These are phyloP conservation scores for Halcyon badia DNA, from an alignment of 2,797 vertebrate species.

Conservation along the genomic window DNA sequence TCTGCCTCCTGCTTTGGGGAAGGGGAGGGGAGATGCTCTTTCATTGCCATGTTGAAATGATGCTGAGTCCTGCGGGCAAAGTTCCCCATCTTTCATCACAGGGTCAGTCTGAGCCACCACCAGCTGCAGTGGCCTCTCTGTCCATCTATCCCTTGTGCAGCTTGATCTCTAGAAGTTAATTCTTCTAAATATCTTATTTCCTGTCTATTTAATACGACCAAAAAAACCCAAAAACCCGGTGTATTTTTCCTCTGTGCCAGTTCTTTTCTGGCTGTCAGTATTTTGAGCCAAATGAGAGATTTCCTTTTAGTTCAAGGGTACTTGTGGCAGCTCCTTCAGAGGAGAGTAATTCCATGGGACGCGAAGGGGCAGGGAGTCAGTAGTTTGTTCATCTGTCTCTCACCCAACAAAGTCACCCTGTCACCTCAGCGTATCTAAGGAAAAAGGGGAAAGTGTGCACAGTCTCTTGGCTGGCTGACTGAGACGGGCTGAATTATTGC, in stretches of 20 bases:
- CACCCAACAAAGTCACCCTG: not conserved
- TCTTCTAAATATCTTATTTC: not conserved
- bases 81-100: constrained; percentile 53
- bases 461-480: not conserved
- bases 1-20: not conserved
- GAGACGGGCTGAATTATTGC: not conserved
- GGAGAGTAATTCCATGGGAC: not conserved
- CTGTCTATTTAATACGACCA: not conserved
- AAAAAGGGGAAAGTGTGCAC: not conserved
- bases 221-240: not conserved
- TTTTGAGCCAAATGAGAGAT: constrained; percentile 4
- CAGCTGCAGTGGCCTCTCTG: constrained; percentile 39
- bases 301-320: not conserved
- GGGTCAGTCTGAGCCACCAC: constrained; percentile 49
- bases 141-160: not conserved
- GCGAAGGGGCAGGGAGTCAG: not conserved
- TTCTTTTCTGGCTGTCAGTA: not conserved
- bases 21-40: not conserved
- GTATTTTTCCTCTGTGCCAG: not conserved
- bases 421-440: not conserved
- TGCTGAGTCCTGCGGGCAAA: not conserved
- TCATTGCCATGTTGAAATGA: constrained; percentile 33
- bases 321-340: not conserved
- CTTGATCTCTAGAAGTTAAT: not conserved
- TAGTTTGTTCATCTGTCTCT: not conserved